Percentiles rank a stretch among this genome's conserved stretches.
phyloP scores from a whole-genome alignment of 1,140 invertebrate species.

The Lepidotrigona ventralis region DNA sequence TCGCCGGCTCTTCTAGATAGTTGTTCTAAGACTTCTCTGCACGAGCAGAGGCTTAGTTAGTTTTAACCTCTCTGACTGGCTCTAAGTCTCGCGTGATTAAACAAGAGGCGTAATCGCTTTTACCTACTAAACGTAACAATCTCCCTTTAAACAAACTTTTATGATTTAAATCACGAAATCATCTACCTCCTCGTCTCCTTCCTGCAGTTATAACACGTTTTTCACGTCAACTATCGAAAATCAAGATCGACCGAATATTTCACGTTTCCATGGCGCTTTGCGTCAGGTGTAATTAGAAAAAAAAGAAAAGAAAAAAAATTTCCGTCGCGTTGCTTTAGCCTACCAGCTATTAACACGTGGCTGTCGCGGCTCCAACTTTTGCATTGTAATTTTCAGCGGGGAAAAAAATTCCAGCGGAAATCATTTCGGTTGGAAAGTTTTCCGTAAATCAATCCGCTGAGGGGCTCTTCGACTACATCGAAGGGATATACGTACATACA shows the following conservation, averaged over 20 bases:
- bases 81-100: too few relatives aligned
- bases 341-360: not conserved
- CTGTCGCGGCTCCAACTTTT: conserved; percentile 12
- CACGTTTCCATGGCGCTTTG: not conserved
- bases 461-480: conserved; percentile 45
- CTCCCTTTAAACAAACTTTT: too few relatives aligned
- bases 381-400: conserved; percentile 7
- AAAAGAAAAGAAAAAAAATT: conserved; percentile 18
- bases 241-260: not conserved
- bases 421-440: conserved; percentile 34
- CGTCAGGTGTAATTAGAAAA: conserved; percentile 2
- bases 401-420: conserved; percentile 6
- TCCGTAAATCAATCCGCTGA: not conserved
- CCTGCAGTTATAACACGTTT: too few relatives aligned
- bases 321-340: not conserved
- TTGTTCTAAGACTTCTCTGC: too few relatives aligned
- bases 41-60: too few relatives aligned
- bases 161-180: too few relatives aligned
- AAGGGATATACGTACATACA: not conserved
- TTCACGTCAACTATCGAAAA: not conserved
- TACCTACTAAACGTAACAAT: too few relatives aligned
- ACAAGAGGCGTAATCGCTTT: too few relatives aligned
- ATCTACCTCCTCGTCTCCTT: too few relatives aligned
- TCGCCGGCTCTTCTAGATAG: too few relatives aligned
- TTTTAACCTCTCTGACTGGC: too few relatives aligned